phyloP scores from a whole-genome alignment of 2,888 invertebrate genomes.

The Synergus gifuensis region DNA sequence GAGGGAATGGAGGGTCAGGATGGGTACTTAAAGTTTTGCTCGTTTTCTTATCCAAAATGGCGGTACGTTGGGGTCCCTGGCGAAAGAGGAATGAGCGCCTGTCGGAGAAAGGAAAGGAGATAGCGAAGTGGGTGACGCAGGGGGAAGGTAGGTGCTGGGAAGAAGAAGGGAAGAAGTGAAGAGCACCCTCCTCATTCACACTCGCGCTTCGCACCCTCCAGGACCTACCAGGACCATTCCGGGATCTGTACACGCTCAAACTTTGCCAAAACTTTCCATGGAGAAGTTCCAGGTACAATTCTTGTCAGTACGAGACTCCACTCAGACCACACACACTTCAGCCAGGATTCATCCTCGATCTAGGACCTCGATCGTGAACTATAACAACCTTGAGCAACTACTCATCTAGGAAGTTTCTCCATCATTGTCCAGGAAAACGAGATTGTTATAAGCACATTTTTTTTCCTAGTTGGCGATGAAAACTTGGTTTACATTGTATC shows the following conservation, averaged over 20 bases:
- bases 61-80: slow-evolving; percentile 27
- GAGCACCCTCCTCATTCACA: slow-evolving; percentile 23
- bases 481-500: too few species aligned
- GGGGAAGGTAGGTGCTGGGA: slow-evolving; percentile 16
- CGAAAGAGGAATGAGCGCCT: slow-evolving; percentile 35
- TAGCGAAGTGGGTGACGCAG: slow-evolving; percentile 34
- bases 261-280: slow-evolving; percentile 28
- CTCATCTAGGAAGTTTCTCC: slow-evolving; percentile 42
- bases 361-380: slow-evolving; percentile 26
- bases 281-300: slow-evolving; percentile 40
- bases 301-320: slow-evolving; percentile 36
- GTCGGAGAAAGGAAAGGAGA: slow-evolving; percentile 35
- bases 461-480: not conserved
- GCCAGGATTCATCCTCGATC: slow-evolving; percentile 32
- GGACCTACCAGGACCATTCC: slow-evolving; percentile 12
- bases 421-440: slow-evolving; percentile 56
- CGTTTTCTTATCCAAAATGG: slow-evolving; percentile 59
- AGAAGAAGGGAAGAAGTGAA: slow-evolving; percentile 42
- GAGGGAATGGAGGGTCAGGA: slow-evolving; percentile 31
- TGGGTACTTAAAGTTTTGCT: slow-evolving; percentile 58
- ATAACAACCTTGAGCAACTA: slow-evolving; percentile 45
- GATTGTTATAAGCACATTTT: slow-evolving; percentile 50
- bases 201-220: not conserved
- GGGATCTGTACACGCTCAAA: slow-evolving; percentile 16
- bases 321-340: slow-evolving; percentile 34